A percentile compares a stretch with the other conserved stretches of the same genome.
These are phyloP conservation scores for Drosophila nikananu DNA, from an alignment of 1,140 invertebrate species.

Conservation along the genomic window DNA sequence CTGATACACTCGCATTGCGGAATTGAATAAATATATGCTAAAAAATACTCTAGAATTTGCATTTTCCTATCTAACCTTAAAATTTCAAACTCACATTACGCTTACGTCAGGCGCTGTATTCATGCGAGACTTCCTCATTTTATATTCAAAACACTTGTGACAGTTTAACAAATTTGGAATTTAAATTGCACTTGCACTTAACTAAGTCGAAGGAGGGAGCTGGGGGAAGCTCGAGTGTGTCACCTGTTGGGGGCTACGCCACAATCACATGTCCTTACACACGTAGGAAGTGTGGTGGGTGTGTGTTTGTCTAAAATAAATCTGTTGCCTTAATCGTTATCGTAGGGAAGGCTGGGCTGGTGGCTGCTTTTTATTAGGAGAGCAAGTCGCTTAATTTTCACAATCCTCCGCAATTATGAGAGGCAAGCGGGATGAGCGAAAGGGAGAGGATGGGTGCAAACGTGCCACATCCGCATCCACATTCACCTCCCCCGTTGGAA, in stretches of 20 bases:
- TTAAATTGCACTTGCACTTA: slow-evolving; percentile 78
- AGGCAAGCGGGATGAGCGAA: slow-evolving; percentile 15
- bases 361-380: slow-evolving; percentile 45
- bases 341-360: slow-evolving; percentile 25
- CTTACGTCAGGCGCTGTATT: slow-evolving; percentile 12
- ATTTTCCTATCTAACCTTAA: not conserved
- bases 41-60: not conserved
- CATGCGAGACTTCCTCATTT: slow-evolving; percentile 61
- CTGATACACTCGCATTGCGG: not conserved
- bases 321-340: slow-evolving; percentile 69
- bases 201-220: slow-evolving; percentile 31
- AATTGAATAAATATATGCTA: not conserved
- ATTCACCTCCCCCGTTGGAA: slow-evolving; percentile 1
- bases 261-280: slow-evolving; percentile 8
- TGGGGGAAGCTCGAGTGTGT: slow-evolving; percentile 9
- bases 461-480: slow-evolving; percentile 49
- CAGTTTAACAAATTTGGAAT: slow-evolving; percentile 82
- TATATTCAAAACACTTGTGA: slow-evolving; percentile 77
- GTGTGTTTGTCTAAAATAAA: slow-evolving; percentile 42
- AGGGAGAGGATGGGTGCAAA: slow-evolving; percentile 7
- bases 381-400: slow-evolving; percentile 71
- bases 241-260: slow-evolving; percentile 59
- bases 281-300: not conserved
- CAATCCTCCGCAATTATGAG: slow-evolving; percentile 77
- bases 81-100: not conserved